Evolutionary conservation across 2,888 invertebrate genomes (phyloP).

Genomic region (Hyppa rectilinea): DNA sequence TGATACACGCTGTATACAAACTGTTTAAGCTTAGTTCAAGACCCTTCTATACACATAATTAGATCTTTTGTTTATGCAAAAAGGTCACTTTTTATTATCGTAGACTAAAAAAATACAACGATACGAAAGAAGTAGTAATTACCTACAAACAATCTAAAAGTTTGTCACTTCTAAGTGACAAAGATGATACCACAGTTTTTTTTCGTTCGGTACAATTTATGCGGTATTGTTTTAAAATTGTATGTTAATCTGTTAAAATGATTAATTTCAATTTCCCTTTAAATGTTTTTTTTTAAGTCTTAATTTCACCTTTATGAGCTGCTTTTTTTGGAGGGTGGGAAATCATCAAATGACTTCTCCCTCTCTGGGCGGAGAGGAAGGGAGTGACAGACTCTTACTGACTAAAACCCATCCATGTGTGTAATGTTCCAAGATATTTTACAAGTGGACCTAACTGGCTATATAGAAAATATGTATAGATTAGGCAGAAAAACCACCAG

Average conservation of each 20-base stretch:
- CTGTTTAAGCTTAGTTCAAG: neutral
- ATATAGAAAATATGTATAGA: too few species aligned
- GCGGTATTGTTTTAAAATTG: slow-evolving; percentile 24
- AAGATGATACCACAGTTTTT: neutral
- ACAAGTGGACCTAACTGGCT: too few species aligned
- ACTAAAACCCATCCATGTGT: too few species aligned
- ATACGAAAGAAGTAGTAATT: neutral
- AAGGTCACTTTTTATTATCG: neutral
- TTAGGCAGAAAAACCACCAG: too few species aligned
- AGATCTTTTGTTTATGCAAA: neutral
- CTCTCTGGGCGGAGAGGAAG: too few species aligned
- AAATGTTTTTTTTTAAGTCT: too few species aligned
- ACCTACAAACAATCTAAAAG: neutral
- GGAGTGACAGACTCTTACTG: too few species aligned
- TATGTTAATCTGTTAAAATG: slow-evolving; percentile 12
- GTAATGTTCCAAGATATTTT: too few species aligned
- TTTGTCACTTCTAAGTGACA: neutral
- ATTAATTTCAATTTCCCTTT: neutral
- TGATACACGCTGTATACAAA: neutral
- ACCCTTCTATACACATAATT: neutral
- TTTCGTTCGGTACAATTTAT: neutral
- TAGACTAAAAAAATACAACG: neutral
- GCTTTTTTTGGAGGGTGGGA: too few species aligned
- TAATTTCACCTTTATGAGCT: too few species aligned
- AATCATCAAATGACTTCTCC: too few species aligned